Conservation (phyloP, 1,140 invertebrate genomes). For the Drosophila santomea region DNA sequence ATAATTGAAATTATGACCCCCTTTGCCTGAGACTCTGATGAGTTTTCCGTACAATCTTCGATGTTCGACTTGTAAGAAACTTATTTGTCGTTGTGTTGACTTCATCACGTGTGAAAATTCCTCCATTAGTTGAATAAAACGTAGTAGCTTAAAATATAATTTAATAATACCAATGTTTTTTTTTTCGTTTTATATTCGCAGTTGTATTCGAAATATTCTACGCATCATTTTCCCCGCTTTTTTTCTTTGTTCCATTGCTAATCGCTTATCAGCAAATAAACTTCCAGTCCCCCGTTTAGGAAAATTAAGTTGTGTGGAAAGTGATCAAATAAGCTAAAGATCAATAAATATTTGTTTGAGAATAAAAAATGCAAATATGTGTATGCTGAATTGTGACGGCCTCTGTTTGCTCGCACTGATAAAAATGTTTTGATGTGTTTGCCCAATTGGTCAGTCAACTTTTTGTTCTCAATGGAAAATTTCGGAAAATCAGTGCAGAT, state of each 20-base stretch:
- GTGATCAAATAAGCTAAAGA: conserved; percentile 16
- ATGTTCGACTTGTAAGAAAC: not conserved
- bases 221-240: conserved; percentile 1
- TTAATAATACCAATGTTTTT: not conserved
- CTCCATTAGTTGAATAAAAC: not conserved
- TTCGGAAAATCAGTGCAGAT: conserved; percentile 6
- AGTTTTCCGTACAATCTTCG: not conserved
- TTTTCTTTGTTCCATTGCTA: conserved; percentile 39
- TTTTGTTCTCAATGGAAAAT: conserved; percentile 58
- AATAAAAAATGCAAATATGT: conserved; percentile 67
- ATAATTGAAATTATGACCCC: not conserved
- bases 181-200: not conserved
- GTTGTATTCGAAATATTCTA: no score
- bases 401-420: conserved; percentile 57
- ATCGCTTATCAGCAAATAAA: conserved; percentile 32
- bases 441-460: conserved; percentile 58
- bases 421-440: conserved; percentile 58
- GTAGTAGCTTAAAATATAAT: not conserved
- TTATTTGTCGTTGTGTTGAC: not conserved
- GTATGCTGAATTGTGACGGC: conserved; percentile 24
- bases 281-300: conserved; percentile 11
- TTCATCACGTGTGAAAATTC: not conserved
- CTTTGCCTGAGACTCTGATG: not conserved
- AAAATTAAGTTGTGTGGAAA: conserved; percentile 22
- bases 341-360: conserved; percentile 31